phyloP scores from a whole-genome alignment of 2,888 invertebrate species.

The Brenthis ino region DNA sequence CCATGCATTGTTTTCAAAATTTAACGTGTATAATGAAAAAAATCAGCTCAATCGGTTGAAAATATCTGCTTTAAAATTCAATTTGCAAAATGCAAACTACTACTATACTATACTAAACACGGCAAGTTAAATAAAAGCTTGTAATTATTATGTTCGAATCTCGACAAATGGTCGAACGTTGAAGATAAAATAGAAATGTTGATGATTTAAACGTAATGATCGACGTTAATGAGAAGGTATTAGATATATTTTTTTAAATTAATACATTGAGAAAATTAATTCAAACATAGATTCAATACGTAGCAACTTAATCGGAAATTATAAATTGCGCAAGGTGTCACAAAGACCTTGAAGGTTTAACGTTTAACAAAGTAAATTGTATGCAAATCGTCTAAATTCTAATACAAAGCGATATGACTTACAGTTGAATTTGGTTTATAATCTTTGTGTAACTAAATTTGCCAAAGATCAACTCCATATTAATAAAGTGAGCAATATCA shows the following conservation, averaged over 20 bases:
- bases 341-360: conserved; percentile 20
- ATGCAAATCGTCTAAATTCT: conserved; percentile 30
- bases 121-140: too few relatives aligned
- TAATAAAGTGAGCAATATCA: too few relatives aligned
- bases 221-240: not conserved
- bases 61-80: too few relatives aligned
- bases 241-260: too few relatives aligned
- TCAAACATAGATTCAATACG: not conserved
- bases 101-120: too few relatives aligned
- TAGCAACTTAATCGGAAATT: conserved; percentile 10
- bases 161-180: too few relatives aligned
- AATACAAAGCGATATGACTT: conserved; percentile 22
- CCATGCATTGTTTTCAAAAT: too few relatives aligned
- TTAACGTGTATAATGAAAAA: too few relatives aligned
- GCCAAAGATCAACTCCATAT: not conserved
- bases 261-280: not conserved
- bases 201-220: not conserved
- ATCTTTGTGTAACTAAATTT: not conserved
- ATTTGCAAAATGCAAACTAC: too few relatives aligned
- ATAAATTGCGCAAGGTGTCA: conserved; percentile 21
- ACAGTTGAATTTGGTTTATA: conserved; percentile 13
- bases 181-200: too few relatives aligned
- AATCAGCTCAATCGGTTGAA: too few relatives aligned
- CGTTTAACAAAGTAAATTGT: conserved; percentile 35
- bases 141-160: too few relatives aligned